Conservation (phyloP, 2,888 invertebrate genomes). For the Ectobius pallidus region DNA sequence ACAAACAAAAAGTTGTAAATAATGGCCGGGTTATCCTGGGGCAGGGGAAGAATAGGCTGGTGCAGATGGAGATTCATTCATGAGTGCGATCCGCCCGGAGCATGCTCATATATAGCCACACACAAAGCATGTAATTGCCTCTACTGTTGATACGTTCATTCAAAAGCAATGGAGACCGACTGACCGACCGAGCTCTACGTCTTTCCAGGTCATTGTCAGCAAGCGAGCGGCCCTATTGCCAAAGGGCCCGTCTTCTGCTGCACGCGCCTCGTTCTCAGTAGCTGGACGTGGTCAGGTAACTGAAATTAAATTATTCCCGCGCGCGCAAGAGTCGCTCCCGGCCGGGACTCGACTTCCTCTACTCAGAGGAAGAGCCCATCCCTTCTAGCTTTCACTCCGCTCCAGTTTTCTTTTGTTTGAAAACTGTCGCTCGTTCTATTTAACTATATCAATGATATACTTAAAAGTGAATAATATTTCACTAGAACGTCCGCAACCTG, state of each 20-base stretch:
- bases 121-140: not conserved
- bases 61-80: not conserved
- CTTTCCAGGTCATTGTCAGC: conserved; percentile 24
- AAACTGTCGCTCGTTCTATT: not conserved
- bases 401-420: not conserved
- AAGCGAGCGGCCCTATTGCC: not conserved
- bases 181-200: not conserved
- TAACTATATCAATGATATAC: not conserved
- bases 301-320: conserved; percentile 3
- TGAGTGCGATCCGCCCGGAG: no score
- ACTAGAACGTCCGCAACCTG: no score
- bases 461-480: no score
- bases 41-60: not conserved
- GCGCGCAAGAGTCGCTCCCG: not conserved
- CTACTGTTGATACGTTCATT: not conserved
- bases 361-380: not conserved
- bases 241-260: not conserved
- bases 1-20: no score
- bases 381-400: not conserved
- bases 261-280: no score
- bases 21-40: no score
- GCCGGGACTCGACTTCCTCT: not conserved
- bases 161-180: not conserved
- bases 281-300: not conserved
- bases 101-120: not conserved